Conservation (phyloP, 2,797 vertebrate genomes). For the Cossypha niveicapilla region DNA sequence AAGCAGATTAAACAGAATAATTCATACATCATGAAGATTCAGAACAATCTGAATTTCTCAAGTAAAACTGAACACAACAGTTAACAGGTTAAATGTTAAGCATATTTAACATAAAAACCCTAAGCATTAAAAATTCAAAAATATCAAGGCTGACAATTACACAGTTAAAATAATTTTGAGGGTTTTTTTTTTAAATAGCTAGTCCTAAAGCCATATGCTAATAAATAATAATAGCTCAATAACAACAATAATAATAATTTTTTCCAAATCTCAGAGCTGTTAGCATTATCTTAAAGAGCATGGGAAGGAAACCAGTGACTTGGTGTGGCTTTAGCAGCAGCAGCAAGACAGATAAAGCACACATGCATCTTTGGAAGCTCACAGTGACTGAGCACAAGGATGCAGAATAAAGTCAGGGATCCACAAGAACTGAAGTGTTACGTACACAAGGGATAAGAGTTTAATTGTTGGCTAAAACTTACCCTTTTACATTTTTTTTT, state of each 20-base stretch:
- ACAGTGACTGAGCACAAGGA: neutral
- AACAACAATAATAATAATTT: too few relatives aligned
- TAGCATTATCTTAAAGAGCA: neutral
- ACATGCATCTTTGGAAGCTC: fast-evolving
- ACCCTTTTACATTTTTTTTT: neutral
- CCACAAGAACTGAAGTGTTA: neutral
- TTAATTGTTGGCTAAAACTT: neutral
- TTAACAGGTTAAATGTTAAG: neutral
- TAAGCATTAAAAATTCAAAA: neutral
- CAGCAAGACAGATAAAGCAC: neutral
- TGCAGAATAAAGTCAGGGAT: neutral
- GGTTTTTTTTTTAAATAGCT: neutral
- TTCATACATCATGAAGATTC: neutral
- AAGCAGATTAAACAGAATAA: neutral
- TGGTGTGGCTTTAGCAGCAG: neutral
- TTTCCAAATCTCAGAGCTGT: neutral
- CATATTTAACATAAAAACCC: neutral
- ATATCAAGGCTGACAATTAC: neutral
- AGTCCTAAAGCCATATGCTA: neutral
- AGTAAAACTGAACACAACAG: neutral
- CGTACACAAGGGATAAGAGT: neutral
- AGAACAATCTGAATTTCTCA: neutral
- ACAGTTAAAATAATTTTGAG: neutral
- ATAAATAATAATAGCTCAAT: neutral
- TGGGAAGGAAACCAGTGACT: neutral